Conservation (phyloP, 1,140 invertebrate genomes). For the Neelides sp. region DNA sequence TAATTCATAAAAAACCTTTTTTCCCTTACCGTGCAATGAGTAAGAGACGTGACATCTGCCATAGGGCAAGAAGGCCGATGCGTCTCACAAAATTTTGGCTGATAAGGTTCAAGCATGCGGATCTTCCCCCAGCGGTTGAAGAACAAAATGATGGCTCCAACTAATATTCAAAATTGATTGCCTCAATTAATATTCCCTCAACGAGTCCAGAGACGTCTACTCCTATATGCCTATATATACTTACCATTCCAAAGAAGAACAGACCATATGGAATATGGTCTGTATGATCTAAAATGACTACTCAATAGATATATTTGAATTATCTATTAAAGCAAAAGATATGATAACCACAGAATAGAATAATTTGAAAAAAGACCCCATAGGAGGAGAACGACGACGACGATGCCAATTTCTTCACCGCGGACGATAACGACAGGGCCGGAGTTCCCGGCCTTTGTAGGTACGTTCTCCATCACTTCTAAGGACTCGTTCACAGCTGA, state of each 20-base stretch:
- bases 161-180: too few relatives aligned
- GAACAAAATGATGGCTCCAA: constrained; percentile 58
- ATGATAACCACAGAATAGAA: constrained; percentile 33
- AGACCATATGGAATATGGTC: too few relatives aligned
- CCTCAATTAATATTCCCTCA: too few relatives aligned
- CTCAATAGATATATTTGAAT: too few relatives aligned
- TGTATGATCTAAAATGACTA: too few relatives aligned
- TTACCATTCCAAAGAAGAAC: too few relatives aligned
- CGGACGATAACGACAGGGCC: constrained; percentile 47
- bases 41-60: constrained; percentile 39
- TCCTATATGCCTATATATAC: too few relatives aligned
- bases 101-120: constrained; percentile 68
- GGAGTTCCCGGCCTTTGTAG: neutral
- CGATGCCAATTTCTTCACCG: constrained; percentile 62
- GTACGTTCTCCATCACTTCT: too few relatives aligned
- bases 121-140: constrained; percentile 79
- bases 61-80: constrained; percentile 56
- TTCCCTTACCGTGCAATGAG: constrained; percentile 19
- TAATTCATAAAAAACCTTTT: too few relatives aligned
- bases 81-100: constrained; percentile 62
- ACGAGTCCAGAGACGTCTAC: too few relatives aligned
- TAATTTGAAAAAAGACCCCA: constrained; percentile 45
- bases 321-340: too few relatives aligned
- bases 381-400: constrained; percentile 55
- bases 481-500: too few relatives aligned